phyloP scores from a whole-genome alignment of 2,888 invertebrate genomes.

The Abscondita cerata region DNA sequence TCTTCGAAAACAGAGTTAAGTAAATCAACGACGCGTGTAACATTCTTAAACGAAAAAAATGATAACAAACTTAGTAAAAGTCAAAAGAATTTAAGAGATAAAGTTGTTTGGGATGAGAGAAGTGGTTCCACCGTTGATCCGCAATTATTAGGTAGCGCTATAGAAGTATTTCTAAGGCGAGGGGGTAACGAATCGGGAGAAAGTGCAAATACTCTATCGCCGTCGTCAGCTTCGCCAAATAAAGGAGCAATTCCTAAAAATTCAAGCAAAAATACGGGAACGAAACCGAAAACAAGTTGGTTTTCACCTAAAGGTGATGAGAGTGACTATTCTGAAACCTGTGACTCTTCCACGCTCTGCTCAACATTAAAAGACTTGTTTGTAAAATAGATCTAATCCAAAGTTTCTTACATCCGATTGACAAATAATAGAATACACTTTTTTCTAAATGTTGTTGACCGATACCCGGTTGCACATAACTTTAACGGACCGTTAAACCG shows the following conservation, averaged over 20 bases:
- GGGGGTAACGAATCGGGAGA: constrained; percentile 61
- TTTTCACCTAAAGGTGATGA: constrained; percentile 71
- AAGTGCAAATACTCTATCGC: constrained; percentile 44
- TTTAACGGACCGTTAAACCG: too few species aligned
- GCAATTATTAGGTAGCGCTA: constrained; percentile 81
- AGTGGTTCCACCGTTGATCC: constrained; percentile 82
- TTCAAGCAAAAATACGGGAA: constrained; percentile 46
- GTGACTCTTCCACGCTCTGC: constrained; percentile 82
- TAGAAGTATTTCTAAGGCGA: constrained; percentile 80
- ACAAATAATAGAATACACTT: constrained; percentile 24
- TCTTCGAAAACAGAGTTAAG: constrained; percentile 61
- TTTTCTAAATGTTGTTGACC: constrained; percentile 23
- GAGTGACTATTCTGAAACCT: constrained; percentile 71
- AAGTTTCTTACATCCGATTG: constrained; percentile 34
- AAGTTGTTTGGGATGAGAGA: constrained; percentile 77
- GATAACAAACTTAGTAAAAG: constrained; percentile 13
- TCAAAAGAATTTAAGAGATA: constrained; percentile 48
- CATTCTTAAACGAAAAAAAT: constrained; percentile 67
- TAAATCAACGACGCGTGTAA: constrained; percentile 61
- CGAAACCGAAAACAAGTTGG: constrained; percentile 60
- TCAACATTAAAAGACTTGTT: constrained; percentile 86
- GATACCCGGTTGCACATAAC: too few species aligned
- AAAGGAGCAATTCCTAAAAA: constrained; percentile 60
- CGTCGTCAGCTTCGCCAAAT: constrained; percentile 49
- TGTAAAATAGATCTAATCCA: constrained; percentile 70